Evolutionary conservation across 1,140 invertebrate species (phyloP), one percentile per base, ranked within the genome.

Genomic region (Aphaenogaster rudis): DNA sequence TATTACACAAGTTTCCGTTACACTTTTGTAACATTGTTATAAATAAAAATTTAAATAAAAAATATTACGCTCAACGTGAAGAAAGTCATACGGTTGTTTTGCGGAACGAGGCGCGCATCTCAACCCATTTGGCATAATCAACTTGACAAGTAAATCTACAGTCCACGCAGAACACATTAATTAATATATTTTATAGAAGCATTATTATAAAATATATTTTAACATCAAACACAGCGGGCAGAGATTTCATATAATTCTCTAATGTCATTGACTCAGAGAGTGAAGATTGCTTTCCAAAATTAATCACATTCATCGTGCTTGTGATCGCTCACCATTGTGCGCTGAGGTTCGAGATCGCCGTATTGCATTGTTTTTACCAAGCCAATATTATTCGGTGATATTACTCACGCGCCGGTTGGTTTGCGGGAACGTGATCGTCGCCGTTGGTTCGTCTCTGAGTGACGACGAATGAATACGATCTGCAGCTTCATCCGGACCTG

Each of bases 381-480:
- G n/a, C 39, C 36, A 39, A 59, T 81, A 71, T 81, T 72, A 72
- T 33, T 59, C 52, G 54, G 28, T 45, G 50, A 72, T 76, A 84
- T 84, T 84, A 84, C 57, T 84, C 80, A 48, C 67, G 80, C 63
- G 45, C 52, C 69, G 54, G 42, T 76, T 74, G 54, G 28, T 76
- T 76, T 76, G 80, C n/a, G 54, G 54, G 11, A 74, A 82, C 80
- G 67, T 82, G 80, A 84, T 84, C 80, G 69, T 13, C 67, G 13
- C 64, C 39, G 71, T 74, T 59, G 57, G 17, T 76, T 50, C 57
- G 42, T n/a, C 54, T 61, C 54, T 42, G 64, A 39, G 48, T 71
- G 39, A 69, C 52, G 79, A 81, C 80, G 69, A 74, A 63, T 80
- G 85, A 90, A 90, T 90, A 87, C 88, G 76, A 84, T 87, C 69